Evolutionary conservation across 2,888 invertebrate genomes (phyloP).

Genomic region (Cyclophora punctaria): DNA sequence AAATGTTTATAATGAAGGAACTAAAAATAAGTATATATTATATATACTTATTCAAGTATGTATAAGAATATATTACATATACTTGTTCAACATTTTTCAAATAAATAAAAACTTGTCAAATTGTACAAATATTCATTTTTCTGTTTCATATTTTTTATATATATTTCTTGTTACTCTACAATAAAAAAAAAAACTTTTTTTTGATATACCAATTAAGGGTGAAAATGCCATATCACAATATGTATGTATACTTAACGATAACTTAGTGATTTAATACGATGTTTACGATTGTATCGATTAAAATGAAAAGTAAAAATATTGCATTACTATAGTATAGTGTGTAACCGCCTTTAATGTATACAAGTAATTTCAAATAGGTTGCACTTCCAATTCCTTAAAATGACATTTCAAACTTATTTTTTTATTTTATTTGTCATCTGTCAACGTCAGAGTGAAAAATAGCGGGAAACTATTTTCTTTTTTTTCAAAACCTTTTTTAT

Average conservation of each 20-base stretch:
- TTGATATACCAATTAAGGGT: slow-evolving; percentile 38
- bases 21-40: no score
- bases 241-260: slow-evolving; percentile 53
- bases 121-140: neutral
- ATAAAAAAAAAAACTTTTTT: slow-evolving; percentile 9
- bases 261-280: slow-evolving; percentile 35
- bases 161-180: no score
- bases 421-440: no score
- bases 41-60: no score
- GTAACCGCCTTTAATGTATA: slow-evolving; percentile 23
- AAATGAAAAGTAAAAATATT: slow-evolving; percentile 37
- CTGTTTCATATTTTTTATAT: no score
- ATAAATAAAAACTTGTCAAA: no score
- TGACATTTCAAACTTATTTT: neutral
- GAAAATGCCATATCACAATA: slow-evolving; percentile 68
- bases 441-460: no score
- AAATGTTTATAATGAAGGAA: no score
- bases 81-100: no score
- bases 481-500: no score
- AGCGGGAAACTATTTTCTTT: no score
- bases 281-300: slow-evolving; percentile 12
- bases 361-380: slow-evolving; percentile 9
- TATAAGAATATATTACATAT: no score
- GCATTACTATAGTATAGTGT: slow-evolving; percentile 14
- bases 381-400: neutral